phyloP scores from a whole-genome alignment of 1,140 invertebrate genomes.

The Ceratosolen solmsi region DNA sequence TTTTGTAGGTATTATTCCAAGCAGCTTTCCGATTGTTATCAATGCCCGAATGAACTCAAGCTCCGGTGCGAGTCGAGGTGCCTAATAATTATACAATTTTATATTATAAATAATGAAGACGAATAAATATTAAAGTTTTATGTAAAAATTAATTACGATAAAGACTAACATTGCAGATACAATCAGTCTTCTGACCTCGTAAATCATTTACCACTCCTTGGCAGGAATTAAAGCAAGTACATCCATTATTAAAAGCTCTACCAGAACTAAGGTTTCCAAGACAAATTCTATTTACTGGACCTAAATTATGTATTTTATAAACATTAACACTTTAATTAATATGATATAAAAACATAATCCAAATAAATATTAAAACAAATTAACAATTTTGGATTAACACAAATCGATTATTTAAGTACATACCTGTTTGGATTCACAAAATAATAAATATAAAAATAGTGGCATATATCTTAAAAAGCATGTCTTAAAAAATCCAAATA shows the following conservation, averaged over 20 bases:
- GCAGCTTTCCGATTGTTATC: constrained; percentile 91
- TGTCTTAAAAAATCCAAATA: no score
- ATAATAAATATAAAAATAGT: background rate
- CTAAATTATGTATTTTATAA: constrained; percentile 52
- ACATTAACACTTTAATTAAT: background rate
- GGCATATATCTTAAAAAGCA: no score
- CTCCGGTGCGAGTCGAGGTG: constrained; percentile 87
- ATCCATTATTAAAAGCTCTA: constrained; percentile 96
- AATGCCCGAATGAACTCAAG: constrained; percentile 90
- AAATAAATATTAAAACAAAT: background rate
- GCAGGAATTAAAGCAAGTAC: constrained; percentile 87
- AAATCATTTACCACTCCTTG: constrained; percentile 85
- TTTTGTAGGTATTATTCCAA: constrained; percentile 93
- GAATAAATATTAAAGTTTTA: background rate
- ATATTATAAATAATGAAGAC: constrained; percentile 18
- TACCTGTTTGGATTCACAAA: background rate
- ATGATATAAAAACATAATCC: background rate
- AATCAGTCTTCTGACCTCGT: constrained; percentile 81
- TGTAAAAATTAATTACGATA: background rate
- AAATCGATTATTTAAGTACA: background rate
- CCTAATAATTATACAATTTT: constrained; percentile 70
- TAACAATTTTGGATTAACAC: background rate
- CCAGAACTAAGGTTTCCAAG: constrained; percentile 94
- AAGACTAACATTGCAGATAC: constrained; percentile 81
- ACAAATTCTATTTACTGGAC: constrained; percentile 77